Conservation (phyloP, 2,888 invertebrate genomes). For the Nemapogon koenigi region DNA sequence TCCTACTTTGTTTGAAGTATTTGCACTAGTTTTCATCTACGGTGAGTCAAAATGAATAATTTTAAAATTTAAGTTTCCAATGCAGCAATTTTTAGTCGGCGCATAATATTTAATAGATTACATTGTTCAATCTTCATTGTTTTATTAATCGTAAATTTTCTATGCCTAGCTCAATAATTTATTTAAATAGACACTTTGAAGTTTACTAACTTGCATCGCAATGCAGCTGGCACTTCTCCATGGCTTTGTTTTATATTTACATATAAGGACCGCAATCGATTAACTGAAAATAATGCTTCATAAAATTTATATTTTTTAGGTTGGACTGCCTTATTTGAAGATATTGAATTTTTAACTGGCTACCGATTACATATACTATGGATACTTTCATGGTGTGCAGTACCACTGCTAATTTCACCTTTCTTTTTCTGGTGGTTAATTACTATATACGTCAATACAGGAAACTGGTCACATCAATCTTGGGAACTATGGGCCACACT, state of each 20-base stretch:
- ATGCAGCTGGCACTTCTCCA: too few relatives aligned
- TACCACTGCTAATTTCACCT: slow-evolving; percentile 25
- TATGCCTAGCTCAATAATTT: too few relatives aligned
- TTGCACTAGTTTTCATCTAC: slow-evolving; percentile 40
- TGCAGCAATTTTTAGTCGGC: too few relatives aligned
- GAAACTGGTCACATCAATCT: slow-evolving; percentile 25
- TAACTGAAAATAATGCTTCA: neutral
- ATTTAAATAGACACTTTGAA: too few relatives aligned
- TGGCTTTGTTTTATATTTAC: too few relatives aligned
- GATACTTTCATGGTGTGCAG: slow-evolving; percentile 38
- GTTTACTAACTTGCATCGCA: too few relatives aligned
- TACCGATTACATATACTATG: slow-evolving; percentile 27
- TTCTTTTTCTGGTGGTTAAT: slow-evolving; percentile 35
- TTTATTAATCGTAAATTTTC: too few relatives aligned
- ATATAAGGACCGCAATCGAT: neutral
- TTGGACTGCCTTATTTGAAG: slow-evolving; percentile 36
- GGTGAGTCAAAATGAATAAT: too few relatives aligned
- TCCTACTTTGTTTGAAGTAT: slow-evolving; percentile 32
- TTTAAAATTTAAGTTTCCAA: too few relatives aligned
- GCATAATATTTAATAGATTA: too few relatives aligned
- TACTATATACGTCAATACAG: slow-evolving; percentile 16
- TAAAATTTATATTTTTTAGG: slow-evolving; percentile 24
- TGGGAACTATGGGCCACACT: slow-evolving; percentile 24
- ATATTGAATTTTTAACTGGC: slow-evolving; percentile 41
- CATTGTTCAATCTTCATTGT: too few relatives aligned